A percentile compares a stretch with the other conserved stretches of the same genome.
Evolutionary conservation across 2,888 invertebrate genomes (phyloP).

Genomic region (Hemistola chrysoprasaria): DNA sequence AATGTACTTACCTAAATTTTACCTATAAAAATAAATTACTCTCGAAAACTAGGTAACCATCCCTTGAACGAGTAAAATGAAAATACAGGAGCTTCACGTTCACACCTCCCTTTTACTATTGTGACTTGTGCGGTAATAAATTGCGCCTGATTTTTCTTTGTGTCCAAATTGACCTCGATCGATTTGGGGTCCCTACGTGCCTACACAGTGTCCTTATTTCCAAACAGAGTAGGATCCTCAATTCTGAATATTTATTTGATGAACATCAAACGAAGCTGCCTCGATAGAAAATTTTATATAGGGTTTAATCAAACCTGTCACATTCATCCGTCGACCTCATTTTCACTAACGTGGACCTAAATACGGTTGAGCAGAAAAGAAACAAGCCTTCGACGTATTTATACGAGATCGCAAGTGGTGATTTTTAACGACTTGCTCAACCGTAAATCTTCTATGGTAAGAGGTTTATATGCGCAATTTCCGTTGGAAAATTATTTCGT

Average conservation of each 20-base stretch:
- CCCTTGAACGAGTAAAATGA: slow-evolving; percentile 13
- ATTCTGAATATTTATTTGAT: too few species aligned
- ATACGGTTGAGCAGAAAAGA: too few species aligned
- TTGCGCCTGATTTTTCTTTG: slow-evolving; percentile 30
- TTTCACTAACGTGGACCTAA: slow-evolving; percentile 1
- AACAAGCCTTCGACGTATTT: slow-evolving; percentile 13
- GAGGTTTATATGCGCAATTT: slow-evolving; percentile 13
- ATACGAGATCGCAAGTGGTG: slow-evolving; percentile 18
- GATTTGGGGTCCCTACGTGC: slow-evolving; percentile 21
- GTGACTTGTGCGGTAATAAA: slow-evolving; percentile 26
- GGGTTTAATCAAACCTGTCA: too few species aligned
- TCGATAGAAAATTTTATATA: background rate
- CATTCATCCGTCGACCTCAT: background rate
- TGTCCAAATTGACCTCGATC: slow-evolving; percentile 25
- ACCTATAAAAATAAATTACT: too few species aligned
- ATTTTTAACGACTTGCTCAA: slow-evolving; percentile 26
- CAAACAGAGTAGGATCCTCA: too few species aligned
- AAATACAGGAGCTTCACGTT: slow-evolving; percentile 16
- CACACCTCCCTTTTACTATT: slow-evolving; percentile 23
- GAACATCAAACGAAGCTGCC: background rate
- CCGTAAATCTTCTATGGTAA: slow-evolving; percentile 9
- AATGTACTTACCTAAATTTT: too few species aligned
- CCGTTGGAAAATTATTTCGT: slow-evolving; percentile 14
- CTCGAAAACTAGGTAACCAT: too few species aligned
- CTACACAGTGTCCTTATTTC: slow-evolving; percentile 3